These are phyloP conservation scores for Poecilia picta DNA, from an alignment of 2,797 vertebrate species.

Conservation along the genomic window DNA sequence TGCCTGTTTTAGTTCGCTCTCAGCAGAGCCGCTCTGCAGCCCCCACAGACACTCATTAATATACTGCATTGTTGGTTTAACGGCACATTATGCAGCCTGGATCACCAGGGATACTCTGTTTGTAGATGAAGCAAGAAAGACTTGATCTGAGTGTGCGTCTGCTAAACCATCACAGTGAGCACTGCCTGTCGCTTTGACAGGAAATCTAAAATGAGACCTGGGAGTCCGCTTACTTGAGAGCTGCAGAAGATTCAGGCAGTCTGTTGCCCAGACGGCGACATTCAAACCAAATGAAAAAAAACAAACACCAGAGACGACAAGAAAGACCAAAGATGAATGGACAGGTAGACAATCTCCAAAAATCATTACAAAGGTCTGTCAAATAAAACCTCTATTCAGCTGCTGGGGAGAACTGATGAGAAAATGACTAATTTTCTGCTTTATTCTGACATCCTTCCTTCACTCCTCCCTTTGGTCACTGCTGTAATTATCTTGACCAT, in stretches of 20 bases:
- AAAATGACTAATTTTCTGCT: not conserved
- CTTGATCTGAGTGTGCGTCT: not conserved
- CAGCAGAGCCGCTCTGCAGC: not conserved
- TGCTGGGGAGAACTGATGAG: not conserved
- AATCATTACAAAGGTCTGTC: not conserved
- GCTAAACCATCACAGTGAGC: conserved; percentile 1
- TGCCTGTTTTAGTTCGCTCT: not conserved
- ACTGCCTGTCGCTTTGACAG: not conserved
- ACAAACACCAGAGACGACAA: not conserved
- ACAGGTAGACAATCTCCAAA: not conserved
- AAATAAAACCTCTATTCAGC: not conserved
- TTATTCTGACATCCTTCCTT: not conserved
- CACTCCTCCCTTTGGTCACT: not conserved
- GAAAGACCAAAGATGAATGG: not conserved
- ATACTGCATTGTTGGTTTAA: conserved; percentile 21
- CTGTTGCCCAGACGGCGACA: not conserved
- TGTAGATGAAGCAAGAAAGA: conserved; percentile 13
- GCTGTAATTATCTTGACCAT: not conserved
- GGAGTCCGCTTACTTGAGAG: conserved; percentile 7
- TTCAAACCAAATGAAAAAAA: not conserved
- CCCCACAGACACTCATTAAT: conserved; percentile 18
- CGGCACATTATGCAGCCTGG: conserved; percentile 21
- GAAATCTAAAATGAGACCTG: conserved; percentile 4
- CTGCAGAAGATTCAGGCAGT: not conserved
- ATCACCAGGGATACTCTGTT: conserved; percentile 7